Conservation (phyloP, 2,888 invertebrate genomes). For the Crematogaster levior region DNA sequence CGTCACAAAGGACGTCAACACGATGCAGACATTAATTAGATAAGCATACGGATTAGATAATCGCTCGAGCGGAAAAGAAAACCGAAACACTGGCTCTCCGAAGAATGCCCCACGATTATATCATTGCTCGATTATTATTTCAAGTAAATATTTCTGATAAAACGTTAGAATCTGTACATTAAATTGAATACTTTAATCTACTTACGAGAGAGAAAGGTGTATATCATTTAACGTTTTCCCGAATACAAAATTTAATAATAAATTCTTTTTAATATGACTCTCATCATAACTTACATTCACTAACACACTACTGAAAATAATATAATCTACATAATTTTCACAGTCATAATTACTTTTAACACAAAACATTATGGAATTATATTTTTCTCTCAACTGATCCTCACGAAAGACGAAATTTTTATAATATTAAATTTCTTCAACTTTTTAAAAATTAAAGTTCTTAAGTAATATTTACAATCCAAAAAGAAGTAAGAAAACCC, state of each 20-base stretch:
- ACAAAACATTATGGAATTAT: too few species aligned
- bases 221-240: neutral
- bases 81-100: neutral
- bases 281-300: neutral
- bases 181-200: neutral
- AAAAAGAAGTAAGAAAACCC: too few species aligned
- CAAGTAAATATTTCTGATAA: constrained; percentile 13
- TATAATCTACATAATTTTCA: too few species aligned
- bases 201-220: neutral
- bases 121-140: constrained; percentile 30
- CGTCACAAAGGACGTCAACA: constrained; percentile 49
- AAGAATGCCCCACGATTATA: constrained; percentile 51
- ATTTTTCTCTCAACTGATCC: too few species aligned
- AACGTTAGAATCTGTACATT: neutral
- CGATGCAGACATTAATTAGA: constrained; percentile 50
- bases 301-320: too few species aligned
- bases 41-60: constrained; percentile 57
- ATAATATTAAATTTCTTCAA: neutral
- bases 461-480: too few species aligned
- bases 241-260: neutral
- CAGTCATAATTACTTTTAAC: too few species aligned
- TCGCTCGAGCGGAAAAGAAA: constrained; percentile 28
- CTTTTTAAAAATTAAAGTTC: neutral
- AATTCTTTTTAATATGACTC: neutral
- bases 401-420: too few species aligned